Evolutionary conservation across 2,797 vertebrate species (phyloP).

Genomic region (Schizopygopsis pylzovi): DNA sequence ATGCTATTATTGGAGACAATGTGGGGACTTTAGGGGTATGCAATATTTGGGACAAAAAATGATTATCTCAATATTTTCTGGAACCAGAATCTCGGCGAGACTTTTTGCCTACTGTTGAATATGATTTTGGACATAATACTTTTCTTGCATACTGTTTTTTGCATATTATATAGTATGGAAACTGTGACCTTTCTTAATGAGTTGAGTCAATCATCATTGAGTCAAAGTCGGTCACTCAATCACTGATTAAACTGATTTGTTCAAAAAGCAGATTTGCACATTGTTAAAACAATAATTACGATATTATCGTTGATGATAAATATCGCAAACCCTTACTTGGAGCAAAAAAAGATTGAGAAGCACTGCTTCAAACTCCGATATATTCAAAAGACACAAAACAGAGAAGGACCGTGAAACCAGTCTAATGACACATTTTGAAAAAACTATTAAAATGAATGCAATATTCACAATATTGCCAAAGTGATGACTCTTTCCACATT

Average conservation of each 20-base stretch:
- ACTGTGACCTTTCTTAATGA: not conserved
- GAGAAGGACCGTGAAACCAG: not conserved
- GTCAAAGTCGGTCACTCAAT: not conserved
- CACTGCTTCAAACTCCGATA: not conserved
- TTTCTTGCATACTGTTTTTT: too few species aligned
- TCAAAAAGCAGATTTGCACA: not conserved
- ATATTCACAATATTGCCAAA: not conserved
- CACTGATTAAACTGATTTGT: not conserved
- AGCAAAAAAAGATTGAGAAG: not conserved
- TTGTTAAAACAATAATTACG: not conserved
- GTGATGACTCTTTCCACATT: not conserved
- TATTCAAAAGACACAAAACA: not conserved
- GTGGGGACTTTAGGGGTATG: too few species aligned
- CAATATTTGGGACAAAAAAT: too few species aligned
- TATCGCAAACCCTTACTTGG: not conserved
- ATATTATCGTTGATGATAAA: not conserved
- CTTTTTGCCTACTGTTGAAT: too few species aligned
- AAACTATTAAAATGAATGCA: not conserved
- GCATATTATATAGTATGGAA: too few species aligned
- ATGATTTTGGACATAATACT: too few species aligned
- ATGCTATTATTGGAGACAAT: too few species aligned
- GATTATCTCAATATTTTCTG: too few species aligned
- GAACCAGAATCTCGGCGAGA: too few species aligned
- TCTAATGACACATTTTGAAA: too few species aligned
- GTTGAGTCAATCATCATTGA: not conserved